Base-by-base conservation (phyloP, 1,140 invertebrate genomes). In the Drosophila sp. region DNA sequence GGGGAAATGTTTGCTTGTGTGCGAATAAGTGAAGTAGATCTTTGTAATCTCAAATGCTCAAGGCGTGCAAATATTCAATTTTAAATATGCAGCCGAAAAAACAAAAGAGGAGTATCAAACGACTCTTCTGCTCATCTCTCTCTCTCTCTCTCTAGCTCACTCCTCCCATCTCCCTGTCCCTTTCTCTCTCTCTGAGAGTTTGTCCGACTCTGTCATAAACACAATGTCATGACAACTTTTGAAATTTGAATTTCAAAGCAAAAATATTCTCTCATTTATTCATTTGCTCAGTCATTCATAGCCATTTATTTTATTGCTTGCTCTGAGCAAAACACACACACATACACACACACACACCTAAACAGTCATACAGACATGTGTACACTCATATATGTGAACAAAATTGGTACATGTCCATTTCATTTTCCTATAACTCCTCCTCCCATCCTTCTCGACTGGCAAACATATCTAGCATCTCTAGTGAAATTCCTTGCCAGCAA, bases 211-310 rank as follows among this genome's bases (percentile, higher is more conserved):
- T 86, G 83, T 87, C 83, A 87, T 87, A 87, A 87, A 83, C 83
- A 89, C 79, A 87, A 87, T 87, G 83, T 87, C 83, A 89, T 89
- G 83, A 89, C 83, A 89, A 89, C 83, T 89, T 89, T 89, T 89
- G 83, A 89, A 89, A 89, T 89, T 89, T 89, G 83, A 89, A 89
- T 89, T 89, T 89, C 83, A 89, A 89, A 89, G 83, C 83, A 89
- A 83, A 89, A 89, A 66, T 76, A 46, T 76, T 72, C 70, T 76
- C 61, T 76, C 72, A 76, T 65, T 89, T 87, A 87, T 87, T 87
- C 83, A 89, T 89, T 89, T 89, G 84, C 80, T 89, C 76, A 83
- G 84, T 78, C 80, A 89, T 83, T 89, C 80, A 89, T 89, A 89
- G 84, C 76, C 83, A 87, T 87, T 87, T 87, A 89, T 89, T 87